Evolutionary conservation across 2,888 invertebrate genomes (phyloP), one percentile per base, ranked within the genome.

Genomic region (Drosophila monieri): DNA sequence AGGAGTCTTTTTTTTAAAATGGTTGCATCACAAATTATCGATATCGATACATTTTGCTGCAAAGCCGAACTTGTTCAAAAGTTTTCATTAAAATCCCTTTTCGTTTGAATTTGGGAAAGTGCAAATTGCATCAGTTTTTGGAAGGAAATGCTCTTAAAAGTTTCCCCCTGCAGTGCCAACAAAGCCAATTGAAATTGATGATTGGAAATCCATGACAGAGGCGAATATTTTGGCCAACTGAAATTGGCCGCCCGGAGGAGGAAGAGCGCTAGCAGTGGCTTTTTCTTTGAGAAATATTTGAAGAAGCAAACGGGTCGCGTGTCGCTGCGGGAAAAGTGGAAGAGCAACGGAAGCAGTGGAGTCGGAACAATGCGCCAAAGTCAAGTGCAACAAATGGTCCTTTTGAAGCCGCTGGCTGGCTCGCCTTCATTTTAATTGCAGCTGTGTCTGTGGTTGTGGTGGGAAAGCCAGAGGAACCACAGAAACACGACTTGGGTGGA

Each of bases 341-440:
- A 51, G 18, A 23, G 59, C 52, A 67, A 43, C 74, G 80, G 74
- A 72, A 78, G 77, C 65, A 76, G 30, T 48, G 57, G 46, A 46
- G 58, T 10, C 39, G 51, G 59, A 65, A 57, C 61, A 59, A 64
- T 58, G 76, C 53, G 54, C 59, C 72, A 59, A 58, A 51, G 70
- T 56, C 51, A 44, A 53, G 53, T 35, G 73, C 80, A 78, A 77
- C 76, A 79, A 79, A 76, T 79, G 70, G 67, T 59, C 68, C 52
- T 77, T 77, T 76, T 72, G 62, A 72, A 76, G 71, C 64, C 65
- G 72, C 67, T 35, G 23, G 72, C 67, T 35, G 23, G 52, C 52
- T 6, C 77, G 68, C 70, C 74, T 69, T 68, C 59, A 73, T 83
- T 85, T 81, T 85, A 81, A 81, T 81, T 85, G 80, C 80, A 68